These are phyloP conservation scores for Myotis brandtii DNA, from an alignment of 2,113 vertebrate genomes.

Conservation along the genomic window DNA sequence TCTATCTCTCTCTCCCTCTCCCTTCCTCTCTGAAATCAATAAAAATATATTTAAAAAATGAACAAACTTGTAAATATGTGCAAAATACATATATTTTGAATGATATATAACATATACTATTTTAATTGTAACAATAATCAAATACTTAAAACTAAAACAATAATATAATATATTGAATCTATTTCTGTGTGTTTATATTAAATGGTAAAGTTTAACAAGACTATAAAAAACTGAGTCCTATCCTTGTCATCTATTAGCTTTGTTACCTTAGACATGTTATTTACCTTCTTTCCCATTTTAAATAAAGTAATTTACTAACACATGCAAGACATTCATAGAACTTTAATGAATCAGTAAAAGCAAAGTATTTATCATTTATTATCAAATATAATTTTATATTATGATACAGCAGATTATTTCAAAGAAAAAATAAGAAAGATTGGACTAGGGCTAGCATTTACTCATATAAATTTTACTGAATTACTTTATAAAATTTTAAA, in stretches of 20 bases:
- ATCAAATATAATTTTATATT: neutral
- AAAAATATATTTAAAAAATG: neutral
- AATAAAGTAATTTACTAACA: neutral
- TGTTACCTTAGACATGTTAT: neutral
- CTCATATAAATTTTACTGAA: neutral
- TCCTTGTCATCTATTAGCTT: neutral
- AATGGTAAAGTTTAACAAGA: neutral
- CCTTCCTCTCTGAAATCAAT: too few species aligned
- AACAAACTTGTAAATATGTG: neutral
- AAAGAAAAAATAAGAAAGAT: neutral
- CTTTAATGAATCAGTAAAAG: neutral
- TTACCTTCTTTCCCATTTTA: neutral
- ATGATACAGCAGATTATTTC: neutral
- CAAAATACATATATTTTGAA: neutral
- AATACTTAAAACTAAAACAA: neutral
- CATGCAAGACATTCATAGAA: neutral
- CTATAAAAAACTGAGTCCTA: neutral
- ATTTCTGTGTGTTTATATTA: neutral
- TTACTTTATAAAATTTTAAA: neutral
- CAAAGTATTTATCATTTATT: neutral
- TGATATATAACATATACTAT: neutral
- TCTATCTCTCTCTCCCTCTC: too few species aligned
- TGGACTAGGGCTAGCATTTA: neutral
- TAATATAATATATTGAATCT: neutral
- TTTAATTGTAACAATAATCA: neutral